Evolutionary conservation across 2,797 vertebrate genomes (phyloP).

Genomic region (Gymnodraco acuticeps): DNA sequence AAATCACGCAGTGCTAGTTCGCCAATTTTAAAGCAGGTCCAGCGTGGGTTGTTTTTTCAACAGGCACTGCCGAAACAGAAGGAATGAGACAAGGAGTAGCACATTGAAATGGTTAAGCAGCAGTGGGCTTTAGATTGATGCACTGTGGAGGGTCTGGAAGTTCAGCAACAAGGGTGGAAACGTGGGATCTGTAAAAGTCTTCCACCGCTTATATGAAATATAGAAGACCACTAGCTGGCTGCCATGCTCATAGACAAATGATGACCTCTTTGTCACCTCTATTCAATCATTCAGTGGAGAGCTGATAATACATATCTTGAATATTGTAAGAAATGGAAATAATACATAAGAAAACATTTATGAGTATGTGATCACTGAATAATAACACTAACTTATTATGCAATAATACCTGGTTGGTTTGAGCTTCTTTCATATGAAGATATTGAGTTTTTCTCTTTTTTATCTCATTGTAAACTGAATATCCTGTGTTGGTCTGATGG

Average conservation of each 20-base stretch:
- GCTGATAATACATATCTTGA: background rate
- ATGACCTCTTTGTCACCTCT: background rate
- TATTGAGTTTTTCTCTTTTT: background rate
- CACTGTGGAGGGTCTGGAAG: background rate
- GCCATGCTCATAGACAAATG: background rate
- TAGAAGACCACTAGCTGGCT: background rate
- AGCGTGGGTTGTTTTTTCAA: conserved; percentile 45
- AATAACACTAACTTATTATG: background rate
- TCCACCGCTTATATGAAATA: background rate
- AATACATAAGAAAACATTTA: background rate
- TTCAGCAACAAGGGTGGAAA: conserved; percentile 13
- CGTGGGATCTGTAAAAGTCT: conserved; percentile 7
- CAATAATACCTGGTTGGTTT: background rate
- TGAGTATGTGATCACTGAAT: no score
- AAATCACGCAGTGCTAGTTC: conserved; percentile 40
- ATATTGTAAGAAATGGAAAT: background rate
- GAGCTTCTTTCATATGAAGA: background rate
- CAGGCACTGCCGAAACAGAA: conserved; percentile 33
- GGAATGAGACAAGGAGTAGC: conserved; percentile 19
- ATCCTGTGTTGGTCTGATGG: background rate
- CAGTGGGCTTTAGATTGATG: background rate
- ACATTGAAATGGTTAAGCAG: conserved; percentile 34
- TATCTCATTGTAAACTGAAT: background rate
- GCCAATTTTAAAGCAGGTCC: conserved; percentile 36
- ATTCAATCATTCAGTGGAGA: background rate